These are phyloP conservation scores for Micropterix aruncella DNA, from an alignment of 2,888 invertebrate species.

Conservation along the genomic window DNA sequence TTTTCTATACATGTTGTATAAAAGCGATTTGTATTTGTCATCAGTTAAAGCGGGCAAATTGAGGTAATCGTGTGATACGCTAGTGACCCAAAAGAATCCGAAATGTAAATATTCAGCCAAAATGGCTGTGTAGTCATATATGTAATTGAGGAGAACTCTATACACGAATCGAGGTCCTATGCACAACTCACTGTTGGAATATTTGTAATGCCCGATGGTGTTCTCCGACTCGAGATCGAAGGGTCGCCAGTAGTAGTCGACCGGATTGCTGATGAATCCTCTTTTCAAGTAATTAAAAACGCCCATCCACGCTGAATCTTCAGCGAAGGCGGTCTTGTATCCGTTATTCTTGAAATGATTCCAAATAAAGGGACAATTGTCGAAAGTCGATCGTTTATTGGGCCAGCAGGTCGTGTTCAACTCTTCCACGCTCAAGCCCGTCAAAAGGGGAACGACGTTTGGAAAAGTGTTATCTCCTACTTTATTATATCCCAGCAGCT, in stretches of 20 bases:
- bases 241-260: slow-evolving; percentile 73
- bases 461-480: slow-evolving; percentile 91
- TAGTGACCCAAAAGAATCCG: slow-evolving; percentile 73
- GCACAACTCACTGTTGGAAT: slow-evolving; percentile 53
- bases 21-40: slow-evolving; percentile 40
- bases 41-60: slow-evolving; percentile 69
- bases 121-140: slow-evolving; percentile 43
- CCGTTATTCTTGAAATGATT: slow-evolving; percentile 57
- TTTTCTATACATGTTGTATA: slow-evolving; percentile 35
- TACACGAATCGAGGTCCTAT: slow-evolving; percentile 55
- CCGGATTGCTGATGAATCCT: slow-evolving; percentile 68
- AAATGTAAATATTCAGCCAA: slow-evolving; percentile 52
- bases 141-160: slow-evolving; percentile 57
- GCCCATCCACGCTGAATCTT: slow-evolving; percentile 67
- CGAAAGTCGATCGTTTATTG: slow-evolving; percentile 43
- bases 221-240: slow-evolving; percentile 55
- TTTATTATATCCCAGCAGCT: slow-evolving; percentile 82
- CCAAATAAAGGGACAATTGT: slow-evolving; percentile 76
- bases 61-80: slow-evolving; percentile 72
- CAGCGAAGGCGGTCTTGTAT: slow-evolving; percentile 67
- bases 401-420: slow-evolving; percentile 50
- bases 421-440: slow-evolving; percentile 54
- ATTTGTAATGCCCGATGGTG: slow-evolving; percentile 47
- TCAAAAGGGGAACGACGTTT: slow-evolving; percentile 69
- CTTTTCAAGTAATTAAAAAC: slow-evolving; percentile 67